Percentiles rank a stretch among this genome's conserved stretches.
phyloP scores from a whole-genome alignment of 2,113 vertebrate genomes.

The Gambusia affinis region DNA sequence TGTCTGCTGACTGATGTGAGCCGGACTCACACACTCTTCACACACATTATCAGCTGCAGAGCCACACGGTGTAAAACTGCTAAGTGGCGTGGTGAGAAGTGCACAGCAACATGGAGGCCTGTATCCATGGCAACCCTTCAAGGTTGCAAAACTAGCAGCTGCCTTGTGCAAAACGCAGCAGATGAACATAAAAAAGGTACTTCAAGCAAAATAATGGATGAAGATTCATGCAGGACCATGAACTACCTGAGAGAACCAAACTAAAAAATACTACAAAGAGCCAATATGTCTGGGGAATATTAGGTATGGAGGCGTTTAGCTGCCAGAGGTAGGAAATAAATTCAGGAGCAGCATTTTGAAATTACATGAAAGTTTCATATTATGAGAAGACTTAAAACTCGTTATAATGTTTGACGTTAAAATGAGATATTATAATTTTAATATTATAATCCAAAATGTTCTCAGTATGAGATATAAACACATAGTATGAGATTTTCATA shows the following conservation, averaged over 20 bases:
- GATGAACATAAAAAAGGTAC: background rate
- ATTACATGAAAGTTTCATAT: no score
- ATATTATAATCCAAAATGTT: no score
- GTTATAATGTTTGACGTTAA: no score
- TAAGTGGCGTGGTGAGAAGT: constrained; percentile 10
- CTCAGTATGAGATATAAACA: no score
- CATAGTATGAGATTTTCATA: no score
- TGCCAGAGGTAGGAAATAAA: no score
- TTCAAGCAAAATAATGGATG: background rate
- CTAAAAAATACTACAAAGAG: background rate
- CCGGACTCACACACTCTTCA: background rate
- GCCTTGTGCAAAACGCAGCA: background rate
- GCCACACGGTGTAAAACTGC: background rate
- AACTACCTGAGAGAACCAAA: background rate
- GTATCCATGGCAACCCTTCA: constrained; percentile 24
- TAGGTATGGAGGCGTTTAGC: no score
- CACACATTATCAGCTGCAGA: background rate
- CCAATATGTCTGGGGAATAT: no score
- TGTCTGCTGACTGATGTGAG: background rate
- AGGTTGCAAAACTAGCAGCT: background rate
- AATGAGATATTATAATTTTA: no score
- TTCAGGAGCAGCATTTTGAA: no score
- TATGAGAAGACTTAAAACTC: no score
- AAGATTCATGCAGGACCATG: background rate
- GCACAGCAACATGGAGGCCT: background rate